Evolutionary conservation across 1,140 invertebrate species (phyloP), one percentile per base, ranked within the genome.

Genomic region (Ips typographus): DNA sequence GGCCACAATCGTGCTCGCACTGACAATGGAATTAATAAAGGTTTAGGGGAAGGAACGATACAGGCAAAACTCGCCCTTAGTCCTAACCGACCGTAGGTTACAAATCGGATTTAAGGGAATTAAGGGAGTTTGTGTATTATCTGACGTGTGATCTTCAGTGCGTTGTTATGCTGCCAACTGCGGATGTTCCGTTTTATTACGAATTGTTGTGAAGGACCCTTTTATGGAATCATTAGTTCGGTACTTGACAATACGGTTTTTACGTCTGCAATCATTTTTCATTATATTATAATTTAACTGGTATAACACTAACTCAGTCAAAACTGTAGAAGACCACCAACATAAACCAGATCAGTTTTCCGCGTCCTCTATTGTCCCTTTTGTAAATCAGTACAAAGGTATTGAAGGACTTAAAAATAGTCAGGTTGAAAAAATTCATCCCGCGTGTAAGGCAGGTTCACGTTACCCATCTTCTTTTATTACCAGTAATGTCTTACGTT

Each of bases 1-100:
- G 74, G 74, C 70, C 72, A 75, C 70, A 68, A 75, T 68, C 72
- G 72, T 73, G 65, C 69, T 68, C 62, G 51, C 69, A 72, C 65
- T 70, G 52, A 69, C 73, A 74, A 74, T 75, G 55, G 70, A 70
- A 72, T 73, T 75, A 73, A 68, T 73, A 73, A 69, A 67, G 65
- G 57, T 70, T 69, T 66, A 72, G 74, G 74, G 70, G 64, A 40
- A 41, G 44, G 59, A 64, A 61, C 41, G 8, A 40, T 40, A 55
- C 37, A 6, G 7, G 41, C 22, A 22, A 73, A 60, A 64, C 42
- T 74, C 2, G 40, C 39, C 70, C 63, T 57, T 70, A 71, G n/a
- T 6, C 5, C 7, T 49, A 6, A 8, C 0, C 22, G 7, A n/a
- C 49, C 38, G 41, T 47, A 55, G 60, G 65, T 4, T 41, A 36